Percentiles rank a stretch among this genome's conserved stretches.
These are phyloP conservation scores for Nephrotoma appendiculata DNA, from an alignment of 2,888 invertebrate genomes.

Conservation along the genomic window DNA sequence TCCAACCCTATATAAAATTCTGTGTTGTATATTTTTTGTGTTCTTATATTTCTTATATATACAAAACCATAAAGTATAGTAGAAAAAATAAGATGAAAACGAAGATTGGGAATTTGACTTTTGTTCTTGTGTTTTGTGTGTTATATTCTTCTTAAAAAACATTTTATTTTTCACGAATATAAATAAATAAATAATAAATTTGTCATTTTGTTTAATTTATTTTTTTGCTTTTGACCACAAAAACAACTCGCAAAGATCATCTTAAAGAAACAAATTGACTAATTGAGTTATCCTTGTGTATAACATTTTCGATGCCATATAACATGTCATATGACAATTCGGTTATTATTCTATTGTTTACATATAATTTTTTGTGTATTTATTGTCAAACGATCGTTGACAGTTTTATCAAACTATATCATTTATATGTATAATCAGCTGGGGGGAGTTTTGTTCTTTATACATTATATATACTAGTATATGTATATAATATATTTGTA, in stretches of 20 bases:
- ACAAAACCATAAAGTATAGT: not conserved
- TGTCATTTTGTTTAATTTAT: not conserved
- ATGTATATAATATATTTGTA: not conserved
- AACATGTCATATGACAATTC: not conserved
- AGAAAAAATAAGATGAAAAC: not conserved
- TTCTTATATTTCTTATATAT: not conserved
- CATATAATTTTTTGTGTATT: not conserved
- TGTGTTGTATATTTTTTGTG: too few species aligned
- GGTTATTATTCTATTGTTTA: not conserved
- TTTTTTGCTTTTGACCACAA: not conserved
- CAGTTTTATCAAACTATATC: not conserved
- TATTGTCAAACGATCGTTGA: not conserved
- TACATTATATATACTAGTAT: not conserved
- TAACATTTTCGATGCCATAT: not conserved
- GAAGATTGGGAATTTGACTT: not conserved
- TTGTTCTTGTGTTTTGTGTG: not conserved
- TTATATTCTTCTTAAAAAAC: not conserved
- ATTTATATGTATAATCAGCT: not conserved
- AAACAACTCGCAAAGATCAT: not conserved
- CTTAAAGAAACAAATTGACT: not conserved
- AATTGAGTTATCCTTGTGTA: not conserved
- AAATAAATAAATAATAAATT: not conserved
- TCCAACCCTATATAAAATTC: not conserved
- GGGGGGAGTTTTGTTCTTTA: not conserved
- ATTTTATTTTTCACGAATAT: not conserved